Base-by-base conservation (phyloP, 1,140 invertebrate genomes). In the Brachionus sp. region DNA sequence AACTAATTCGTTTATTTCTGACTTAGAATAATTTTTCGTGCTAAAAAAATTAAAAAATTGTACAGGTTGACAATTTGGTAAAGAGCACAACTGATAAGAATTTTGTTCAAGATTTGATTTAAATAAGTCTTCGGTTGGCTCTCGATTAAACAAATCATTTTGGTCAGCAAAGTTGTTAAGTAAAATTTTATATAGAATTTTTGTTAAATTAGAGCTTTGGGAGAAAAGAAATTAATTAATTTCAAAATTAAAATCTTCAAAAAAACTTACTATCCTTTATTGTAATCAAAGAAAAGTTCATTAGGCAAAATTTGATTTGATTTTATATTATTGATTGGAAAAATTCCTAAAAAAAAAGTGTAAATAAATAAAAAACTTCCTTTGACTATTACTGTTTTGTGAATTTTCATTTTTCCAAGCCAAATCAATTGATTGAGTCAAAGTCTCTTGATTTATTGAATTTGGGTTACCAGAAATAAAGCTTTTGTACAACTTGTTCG, bases 251-350 rank as follows among this genome's bases (percentile, higher is more conserved):
- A 37, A 25, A 64, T 25, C 10, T 29, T 25, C 29, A 25, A 9
- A 70, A 70, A 39, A n/a, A 39, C n/a, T 75, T 75, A 75, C 70
- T 75, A 75, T 75, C 19, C 44, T 13, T 75, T 46, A n/a, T 75
- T 75, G 23, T 13, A 75, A 23, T 75, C 70, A 35, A 46, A 75
- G 19, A 75, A 75, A 13, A 46, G 23, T 6, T 23, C 12, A 25
- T 50, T 75, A 46, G 70, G 37, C 44, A 46, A 13, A 5, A 75
- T 5, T 46, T 50, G 70, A 29, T 4, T 46, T n/a, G 70, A 75
- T 16, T 70, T 16, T 16, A 19, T 12, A 75, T 46, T 46, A 23
- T 44, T 25, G 19, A 46, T 25, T 13, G 70, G 42, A 23, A 75
- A 25, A 29, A 75, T 75, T 9, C 70, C 70, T 75, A 5, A 29